These are phyloP conservation scores for Cardiocondyla obscurior DNA, from an alignment of 1,140 invertebrate genomes.

Conservation along the genomic window DNA sequence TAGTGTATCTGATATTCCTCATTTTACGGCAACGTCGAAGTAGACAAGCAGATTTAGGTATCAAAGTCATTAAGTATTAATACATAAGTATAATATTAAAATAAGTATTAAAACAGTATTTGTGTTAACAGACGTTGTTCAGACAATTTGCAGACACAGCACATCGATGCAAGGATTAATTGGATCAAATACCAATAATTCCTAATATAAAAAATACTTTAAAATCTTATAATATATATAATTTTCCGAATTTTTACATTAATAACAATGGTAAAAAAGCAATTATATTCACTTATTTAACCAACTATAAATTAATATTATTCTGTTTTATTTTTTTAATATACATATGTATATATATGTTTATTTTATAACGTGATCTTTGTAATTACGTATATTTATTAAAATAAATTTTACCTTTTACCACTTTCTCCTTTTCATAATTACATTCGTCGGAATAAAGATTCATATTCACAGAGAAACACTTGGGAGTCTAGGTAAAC, in stretches of 20 bases:
- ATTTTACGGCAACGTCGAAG: slow-evolving; percentile 20
- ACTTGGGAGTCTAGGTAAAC: not conserved
- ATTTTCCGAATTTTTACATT: not conserved
- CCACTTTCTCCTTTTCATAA: too few relatives aligned
- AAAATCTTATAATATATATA: not conserved
- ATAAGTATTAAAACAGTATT: slow-evolving; percentile 15
- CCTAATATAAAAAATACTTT: not conserved
- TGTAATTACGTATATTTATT: too few relatives aligned
- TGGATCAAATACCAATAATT: not conserved
- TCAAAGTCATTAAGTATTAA: not conserved
- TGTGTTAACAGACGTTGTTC: not conserved
- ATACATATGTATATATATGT: too few relatives aligned
- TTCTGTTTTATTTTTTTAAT: too few relatives aligned
- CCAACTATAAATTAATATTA: not conserved
- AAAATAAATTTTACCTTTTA: too few relatives aligned
- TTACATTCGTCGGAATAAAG: too few relatives aligned
- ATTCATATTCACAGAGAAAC: too few relatives aligned
- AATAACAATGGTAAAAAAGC: not conserved
- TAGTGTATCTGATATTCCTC: not conserved
- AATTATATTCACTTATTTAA: not conserved
- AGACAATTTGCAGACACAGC: not conserved
- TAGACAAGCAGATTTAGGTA: slow-evolving; percentile 8
- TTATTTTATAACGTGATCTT: too few relatives aligned
- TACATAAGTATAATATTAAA: not conserved
- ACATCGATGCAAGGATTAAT: slow-evolving; percentile 8